phyloP scores from a whole-genome alignment of 2,113 vertebrate species.

The Notarius quadriscutis region DNA sequence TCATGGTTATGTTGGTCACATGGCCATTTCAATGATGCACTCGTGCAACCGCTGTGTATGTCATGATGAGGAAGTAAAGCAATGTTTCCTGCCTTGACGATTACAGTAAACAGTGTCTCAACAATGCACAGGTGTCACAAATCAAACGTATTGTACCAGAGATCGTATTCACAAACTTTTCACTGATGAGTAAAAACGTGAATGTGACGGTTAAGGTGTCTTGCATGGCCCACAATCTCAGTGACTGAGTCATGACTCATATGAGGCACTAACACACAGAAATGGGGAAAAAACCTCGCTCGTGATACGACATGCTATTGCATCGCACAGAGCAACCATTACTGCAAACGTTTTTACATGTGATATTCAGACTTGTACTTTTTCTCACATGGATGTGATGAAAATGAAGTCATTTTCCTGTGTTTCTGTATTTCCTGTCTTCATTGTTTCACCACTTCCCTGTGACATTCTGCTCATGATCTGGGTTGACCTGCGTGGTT shows the following conservation, averaged over 20 bases:
- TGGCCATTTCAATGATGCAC: background rate
- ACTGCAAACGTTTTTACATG: background rate
- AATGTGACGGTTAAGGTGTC: background rate
- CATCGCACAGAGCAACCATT: background rate
- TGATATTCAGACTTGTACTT: background rate
- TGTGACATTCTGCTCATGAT: background rate
- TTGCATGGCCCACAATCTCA: background rate
- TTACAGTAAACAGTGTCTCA: constrained; percentile 11
- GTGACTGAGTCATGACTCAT: background rate
- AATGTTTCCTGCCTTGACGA: constrained; percentile 35
- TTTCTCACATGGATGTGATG: background rate
- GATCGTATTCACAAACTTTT: background rate
- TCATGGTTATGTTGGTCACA: background rate
- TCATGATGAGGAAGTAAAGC: constrained; percentile 49
- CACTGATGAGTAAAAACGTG: background rate
- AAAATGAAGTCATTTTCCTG: constrained; percentile 1
- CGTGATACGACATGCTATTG: background rate
- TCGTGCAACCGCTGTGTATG: constrained; percentile 20
- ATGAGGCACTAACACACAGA: background rate
- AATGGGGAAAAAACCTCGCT: background rate
- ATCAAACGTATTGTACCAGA: background rate
- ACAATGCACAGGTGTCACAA: background rate
- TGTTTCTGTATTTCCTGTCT: constrained; percentile 9
- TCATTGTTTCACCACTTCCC: constrained; percentile 24
- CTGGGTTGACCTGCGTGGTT: background rate